Evolutionary conservation across 1,140 invertebrate genomes (phyloP).

Genomic region (Temnothorax nylanderi): DNA sequence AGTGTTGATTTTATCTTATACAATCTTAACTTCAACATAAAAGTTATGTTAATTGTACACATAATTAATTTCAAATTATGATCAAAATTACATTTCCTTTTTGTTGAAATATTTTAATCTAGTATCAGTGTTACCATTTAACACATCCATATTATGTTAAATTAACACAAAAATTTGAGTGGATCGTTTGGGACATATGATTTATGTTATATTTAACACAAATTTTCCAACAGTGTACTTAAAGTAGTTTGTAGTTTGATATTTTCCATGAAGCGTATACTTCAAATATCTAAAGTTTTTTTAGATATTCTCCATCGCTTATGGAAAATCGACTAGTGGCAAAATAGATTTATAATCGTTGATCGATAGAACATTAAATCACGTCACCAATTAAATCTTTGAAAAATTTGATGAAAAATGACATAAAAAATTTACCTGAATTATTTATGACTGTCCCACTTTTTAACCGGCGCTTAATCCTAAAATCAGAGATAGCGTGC

Average conservation of each 20-base stretch:
- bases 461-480: constrained; percentile 30
- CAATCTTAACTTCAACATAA: too few relatives aligned
- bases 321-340: constrained; percentile 3
- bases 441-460: constrained; percentile 37
- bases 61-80: too few relatives aligned
- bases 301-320: not conserved
- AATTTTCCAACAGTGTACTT: too few relatives aligned
- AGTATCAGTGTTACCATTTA: too few relatives aligned
- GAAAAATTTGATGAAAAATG: not conserved
- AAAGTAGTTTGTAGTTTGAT: not conserved
- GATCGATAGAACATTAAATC: constrained; percentile 47
- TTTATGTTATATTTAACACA: too few relatives aligned
- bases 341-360: constrained; percentile 35
- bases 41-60: too few relatives aligned
- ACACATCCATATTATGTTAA: too few relatives aligned
- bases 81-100: too few relatives aligned
- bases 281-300: not conserved
- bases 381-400: not conserved
- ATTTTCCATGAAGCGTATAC: not conserved
- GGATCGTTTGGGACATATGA: too few relatives aligned
- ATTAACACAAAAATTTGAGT: too few relatives aligned
- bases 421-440: constrained; percentile 39
- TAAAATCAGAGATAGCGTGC: constrained; percentile 30
- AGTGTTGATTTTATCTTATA: too few relatives aligned
- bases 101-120: too few relatives aligned